Base-by-base conservation (phyloP, 2,888 invertebrate species). In the Eristalinus aeneus region DNA sequence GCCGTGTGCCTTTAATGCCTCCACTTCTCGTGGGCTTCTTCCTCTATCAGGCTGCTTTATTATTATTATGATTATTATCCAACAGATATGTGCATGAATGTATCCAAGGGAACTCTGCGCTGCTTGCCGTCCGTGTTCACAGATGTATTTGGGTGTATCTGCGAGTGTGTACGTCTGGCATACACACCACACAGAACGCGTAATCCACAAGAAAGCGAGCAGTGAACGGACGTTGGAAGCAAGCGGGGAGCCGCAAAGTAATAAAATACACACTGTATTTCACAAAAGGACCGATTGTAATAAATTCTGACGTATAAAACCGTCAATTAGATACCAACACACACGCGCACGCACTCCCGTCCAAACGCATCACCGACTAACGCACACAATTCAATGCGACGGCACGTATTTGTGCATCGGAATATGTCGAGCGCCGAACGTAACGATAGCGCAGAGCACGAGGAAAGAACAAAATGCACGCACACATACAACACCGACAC, bases 221-320 rank as follows among this genome's bases (percentile, higher is more conserved):
- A 27, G 46, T 67, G 77, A 81, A 78, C 81, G 63, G 34, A 46
- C 71, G 36, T 63, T 31, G n/a, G 11, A 71, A 68, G 68, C 56
- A 72, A 67, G 76, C 67, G 77, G 71, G 54, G 23, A 16, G 20
- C 10, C 39, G 58, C 69, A 61, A 72, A 82, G 77, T 74, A 86
- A 82, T 78, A 86, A 82, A 81, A 85, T 76, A 72, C 76, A 76
- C 85, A 75, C 76, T 61, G 61, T 87, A 80, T 82, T 82, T 80
- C 82, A 88, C 87, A 84, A 87, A 88, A 83, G 85, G 78, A 79
- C 79, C 82, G 83, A 86, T 88, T 88, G 86, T 88, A 88, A 88
- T 88, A 88, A 88, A 88, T 88, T 88, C 86, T 86, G 88, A 88
- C 88, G 88, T 88, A 88, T 88, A 83, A 88, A 85, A 83, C 82